Base-by-base conservation (phyloP, 2,797 vertebrate genomes). In the Sphenodon punctatus region DNA sequence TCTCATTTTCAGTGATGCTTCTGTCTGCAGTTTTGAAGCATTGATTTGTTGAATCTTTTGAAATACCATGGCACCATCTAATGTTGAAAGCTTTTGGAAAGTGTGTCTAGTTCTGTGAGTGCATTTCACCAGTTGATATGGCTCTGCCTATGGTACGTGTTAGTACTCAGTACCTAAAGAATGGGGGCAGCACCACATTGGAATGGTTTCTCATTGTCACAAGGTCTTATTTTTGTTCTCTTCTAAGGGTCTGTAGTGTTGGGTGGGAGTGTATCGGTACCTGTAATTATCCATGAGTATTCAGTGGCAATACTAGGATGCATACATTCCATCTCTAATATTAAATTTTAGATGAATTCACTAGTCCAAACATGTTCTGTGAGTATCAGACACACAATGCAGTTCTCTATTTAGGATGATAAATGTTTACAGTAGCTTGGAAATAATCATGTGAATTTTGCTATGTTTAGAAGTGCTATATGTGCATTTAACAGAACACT, bases 331-430 rank as follows among this genome's bases (percentile, higher is more conserved):
- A 68, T 63, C 32, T 20, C 64, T 17, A 58, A 20, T 23, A 58
- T 59, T 10, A 5, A 58, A 49, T 39, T 19, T 41, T 32, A 64
- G 61, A 19, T 1, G 0, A 0, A 0, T 67, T 80, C n/a, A 2
- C 22, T 77, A 25, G 58, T 27, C 15, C 30, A 55, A 58, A 7
- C 7, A 7, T 58, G 32, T 36, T 20, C 74, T 2, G 0, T 75
- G 25, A 75, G 70, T 23, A 23, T 15, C 23, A 20, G 10, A 38
- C 22, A 60, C 65, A 70, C 67, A 71, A 80, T 27, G 51, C 20
- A 60, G 65, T 60, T 43, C 25, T 86, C 56, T 19, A 20, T n/a
- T n/a, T n/a, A n/a, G n/a, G n/a, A n/a, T n/a, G n/a, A n/a, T n/a
- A n/a, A n/a, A n/a, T n/a, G n/a, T n/a, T n/a, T n/a, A n/a, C n/a